Evolutionary conservation across 1,140 invertebrate genomes (phyloP), one percentile per base, ranked within the genome.

Genomic region (Octopus sinensis): DNA sequence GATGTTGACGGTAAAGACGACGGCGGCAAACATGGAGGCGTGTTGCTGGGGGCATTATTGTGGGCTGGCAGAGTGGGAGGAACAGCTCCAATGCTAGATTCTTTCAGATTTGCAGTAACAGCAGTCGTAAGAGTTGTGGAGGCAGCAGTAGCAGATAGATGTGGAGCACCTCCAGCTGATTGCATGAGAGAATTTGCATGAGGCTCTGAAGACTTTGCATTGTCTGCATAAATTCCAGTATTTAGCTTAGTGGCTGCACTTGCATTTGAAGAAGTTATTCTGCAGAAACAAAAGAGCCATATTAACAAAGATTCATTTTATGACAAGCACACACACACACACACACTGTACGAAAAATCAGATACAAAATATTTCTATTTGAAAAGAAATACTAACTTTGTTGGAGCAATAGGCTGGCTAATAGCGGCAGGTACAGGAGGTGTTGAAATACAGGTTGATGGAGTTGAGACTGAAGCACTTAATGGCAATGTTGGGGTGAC

Each of bases 1-100:
- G 68, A 73, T 13, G 68, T n/a, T 73, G 68, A 73, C 68, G 68
- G 68, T 73, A 73, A 73, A 13, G 13, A 73, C 17, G 68, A 73
- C 68, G 30, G 17, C 30, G 68, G 30, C 13, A 73, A 5, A 13
- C 5, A 73, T 23, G 17, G 68, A 23, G 17, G 17, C 17, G 17
- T 73, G 68, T 23, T 73, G 13, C 17, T 23, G 4, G 68, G 68
- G 30, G 68, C 5, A 6, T 13, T 17, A 13, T 73, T 13, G 68
- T 9, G 9, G 30, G 17, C 7, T 10, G 68, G 30, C 13, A 23
- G 7, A 12, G 56, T 62, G 56, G 56, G 17, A 62, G 17, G 56
- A 5, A 23, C 68, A 73, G 68, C 17, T 5, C 68, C 68, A 4
- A 73, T 23, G 30, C 68, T 23, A 0, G 68, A 6, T 23, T 73